These are phyloP conservation scores for Rhagoletis pomonella DNA, from an alignment of 1,140 invertebrate genomes.

Conservation along the genomic window DNA sequence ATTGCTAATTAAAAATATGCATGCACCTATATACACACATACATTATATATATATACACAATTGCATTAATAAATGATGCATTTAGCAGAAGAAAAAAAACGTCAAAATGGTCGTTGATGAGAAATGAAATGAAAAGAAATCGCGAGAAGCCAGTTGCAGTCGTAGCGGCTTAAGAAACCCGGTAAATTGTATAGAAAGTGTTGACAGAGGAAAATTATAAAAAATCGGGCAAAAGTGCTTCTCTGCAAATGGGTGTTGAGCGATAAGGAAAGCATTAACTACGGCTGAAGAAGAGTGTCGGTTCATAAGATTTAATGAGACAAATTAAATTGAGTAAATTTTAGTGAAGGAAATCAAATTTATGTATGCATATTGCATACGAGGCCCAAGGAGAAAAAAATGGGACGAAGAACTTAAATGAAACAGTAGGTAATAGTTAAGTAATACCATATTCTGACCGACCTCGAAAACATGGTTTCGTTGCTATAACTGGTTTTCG, in stretches of 20 bases:
- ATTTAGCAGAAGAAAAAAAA: not conserved
- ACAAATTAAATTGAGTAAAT: not conserved
- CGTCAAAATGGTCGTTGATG: not conserved
- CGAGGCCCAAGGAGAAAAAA: too few species aligned
- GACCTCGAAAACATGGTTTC: too few species aligned
- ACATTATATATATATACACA: not conserved
- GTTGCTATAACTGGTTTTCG: too few species aligned
- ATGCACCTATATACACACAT: not conserved
- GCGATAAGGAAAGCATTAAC: not conserved
- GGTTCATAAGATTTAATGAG: not conserved
- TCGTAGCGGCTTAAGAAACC: not conserved
- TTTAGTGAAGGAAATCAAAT: too few species aligned
- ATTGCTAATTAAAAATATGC: constrained; percentile 46
- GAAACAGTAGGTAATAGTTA: too few species aligned
- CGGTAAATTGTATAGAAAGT: constrained; percentile 9
- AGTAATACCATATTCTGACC: too few species aligned
- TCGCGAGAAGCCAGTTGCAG: constrained; percentile 8
- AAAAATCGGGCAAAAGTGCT: not conserved
- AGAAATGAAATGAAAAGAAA: not conserved
- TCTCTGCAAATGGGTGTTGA: too few species aligned
- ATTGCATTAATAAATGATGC: not conserved
- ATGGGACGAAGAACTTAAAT: too few species aligned
- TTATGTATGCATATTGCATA: too few species aligned
- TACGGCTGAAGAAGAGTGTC: not conserved
- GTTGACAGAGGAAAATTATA: not conserved